Base-by-base conservation (phyloP, 1,140 invertebrate genomes). In the Polyergus mexicanus region DNA sequence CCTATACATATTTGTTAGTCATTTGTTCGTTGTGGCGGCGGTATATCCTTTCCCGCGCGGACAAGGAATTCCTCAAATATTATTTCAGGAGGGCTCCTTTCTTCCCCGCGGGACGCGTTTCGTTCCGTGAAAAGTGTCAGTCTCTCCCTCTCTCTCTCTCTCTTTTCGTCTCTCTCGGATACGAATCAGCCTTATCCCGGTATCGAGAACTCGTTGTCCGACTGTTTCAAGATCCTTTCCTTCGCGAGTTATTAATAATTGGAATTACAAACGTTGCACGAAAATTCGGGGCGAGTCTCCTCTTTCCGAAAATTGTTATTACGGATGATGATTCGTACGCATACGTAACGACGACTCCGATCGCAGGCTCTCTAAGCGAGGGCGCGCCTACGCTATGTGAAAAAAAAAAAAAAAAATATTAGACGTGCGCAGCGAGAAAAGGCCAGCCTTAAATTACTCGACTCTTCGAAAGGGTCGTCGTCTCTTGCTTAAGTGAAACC, bases 1-100 rank as follows among this genome's bases (percentile, higher is more conserved):
- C 58, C 60, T 86, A 86, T 81, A 86, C 86, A 88, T 90, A 90
- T 90, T 90, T 90, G 89, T 90, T 86, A 80, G 71, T 90, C 89
- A 90, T 90, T 90, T 90, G 89, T 90, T 90, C 86, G 32, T 62
- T 32, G 28, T 63, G 56, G 68, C 71, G 63, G 51, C 54, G 63
- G 32, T 19, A 47, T 13, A 62, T 19, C 22, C 51, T 74, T 66
- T 25, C 38, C 22, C 38, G 41, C 10, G 41, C 41, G 60, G 58
- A 10, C 81, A 66, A 78, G 66, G 83, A 72, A 90, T 84, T n/a
- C 22, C 28, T 90, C 89, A 90, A 90, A 90, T 90, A 90, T 90
- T 90, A 90, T 90, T 90, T 90, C 89, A 90, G 89, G 84, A 90
- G 63, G 78, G 38, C 4, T 65, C 68, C 71, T 72, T 83, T 83